These are phyloP conservation scores for Numenius arquata DNA, from an alignment of 2,113 vertebrate genomes.

Conservation along the genomic window DNA sequence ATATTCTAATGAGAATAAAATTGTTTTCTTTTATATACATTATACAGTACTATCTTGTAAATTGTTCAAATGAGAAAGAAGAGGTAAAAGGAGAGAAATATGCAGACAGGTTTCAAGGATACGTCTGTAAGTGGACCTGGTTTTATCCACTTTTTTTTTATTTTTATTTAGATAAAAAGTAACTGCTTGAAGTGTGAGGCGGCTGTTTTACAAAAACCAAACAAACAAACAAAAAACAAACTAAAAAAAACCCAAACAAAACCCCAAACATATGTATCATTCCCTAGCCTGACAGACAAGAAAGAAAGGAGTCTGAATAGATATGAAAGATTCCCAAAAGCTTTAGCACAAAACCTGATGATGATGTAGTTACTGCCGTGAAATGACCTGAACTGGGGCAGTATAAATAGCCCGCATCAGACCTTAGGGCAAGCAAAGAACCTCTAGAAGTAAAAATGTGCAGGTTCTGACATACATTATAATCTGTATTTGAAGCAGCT, in stretches of 20 bases:
- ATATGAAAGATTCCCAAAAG: not conserved
- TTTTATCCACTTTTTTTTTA: not conserved
- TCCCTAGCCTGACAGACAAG: not conserved
- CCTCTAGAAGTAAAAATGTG: not conserved
- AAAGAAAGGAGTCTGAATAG: not conserved
- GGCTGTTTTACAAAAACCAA: not conserved
- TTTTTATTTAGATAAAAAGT: not conserved
- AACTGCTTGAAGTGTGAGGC: not conserved
- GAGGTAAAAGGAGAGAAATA: not conserved
- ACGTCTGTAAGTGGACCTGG: fast-evolving
- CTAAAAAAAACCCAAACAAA: not conserved
- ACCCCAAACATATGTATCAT: not conserved
- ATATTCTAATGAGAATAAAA: not conserved
- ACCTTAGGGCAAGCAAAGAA: not conserved
- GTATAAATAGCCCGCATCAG: not conserved
- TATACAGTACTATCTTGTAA: not conserved
- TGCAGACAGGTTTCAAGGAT: not conserved
- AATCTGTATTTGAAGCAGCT: not conserved
- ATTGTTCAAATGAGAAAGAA: not conserved
- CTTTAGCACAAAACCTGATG: not conserved
- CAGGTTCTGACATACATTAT: not conserved
- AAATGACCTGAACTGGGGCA: not conserved
- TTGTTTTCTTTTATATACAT: not conserved
- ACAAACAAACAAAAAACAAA: not conserved
- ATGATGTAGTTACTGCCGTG: not conserved